Percentiles rank a stretch among this genome's conserved stretches.
phyloP scores from a whole-genome alignment of 2,888 invertebrate genomes.

The Hemistola chrysoprasaria region DNA sequence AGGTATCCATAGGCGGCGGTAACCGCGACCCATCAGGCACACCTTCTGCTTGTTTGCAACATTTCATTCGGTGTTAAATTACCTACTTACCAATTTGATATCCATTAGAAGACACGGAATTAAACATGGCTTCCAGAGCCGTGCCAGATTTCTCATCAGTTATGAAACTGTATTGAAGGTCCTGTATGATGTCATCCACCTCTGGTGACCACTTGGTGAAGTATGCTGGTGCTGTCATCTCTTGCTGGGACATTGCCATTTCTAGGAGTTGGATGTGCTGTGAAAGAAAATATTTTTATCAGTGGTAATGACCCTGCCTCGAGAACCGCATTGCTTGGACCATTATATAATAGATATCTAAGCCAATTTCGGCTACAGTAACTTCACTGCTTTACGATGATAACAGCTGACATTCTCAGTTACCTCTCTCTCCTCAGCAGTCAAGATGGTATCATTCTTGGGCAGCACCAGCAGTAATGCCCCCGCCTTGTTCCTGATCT shows the following conservation, averaged over 20 bases:
- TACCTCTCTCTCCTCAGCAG: slow-evolving; percentile 87
- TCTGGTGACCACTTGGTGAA: slow-evolving; percentile 90
- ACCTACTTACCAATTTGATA: slow-evolving; percentile 87
- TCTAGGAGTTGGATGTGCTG: slow-evolving; percentile 90
- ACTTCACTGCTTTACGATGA: no score
- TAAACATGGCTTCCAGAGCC: slow-evolving; percentile 91
- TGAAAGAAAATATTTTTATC: not conserved
- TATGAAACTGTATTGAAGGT: slow-evolving; percentile 86
- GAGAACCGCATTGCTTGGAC: no score
- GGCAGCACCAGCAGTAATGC: slow-evolving; percentile 94
- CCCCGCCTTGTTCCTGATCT: slow-evolving; percentile 90
- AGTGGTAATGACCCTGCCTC: no score
- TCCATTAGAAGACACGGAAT: slow-evolving; percentile 95
- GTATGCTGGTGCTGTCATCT: slow-evolving; percentile 93
- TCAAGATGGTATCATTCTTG: slow-evolving; percentile 84
- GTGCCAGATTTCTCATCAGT: slow-evolving; percentile 87
- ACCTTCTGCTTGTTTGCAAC: no score
- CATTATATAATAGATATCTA: no score
- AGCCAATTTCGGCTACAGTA: no score
- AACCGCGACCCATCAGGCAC: no score
- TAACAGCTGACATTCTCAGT: no score
- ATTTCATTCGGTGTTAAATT: no score
- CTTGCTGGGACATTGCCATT: slow-evolving; percentile 90
- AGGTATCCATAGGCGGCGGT: no score
- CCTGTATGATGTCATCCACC: slow-evolving; percentile 88